Conservation (phyloP, 1,140 invertebrate species). For the Pararge aegeria region DNA sequence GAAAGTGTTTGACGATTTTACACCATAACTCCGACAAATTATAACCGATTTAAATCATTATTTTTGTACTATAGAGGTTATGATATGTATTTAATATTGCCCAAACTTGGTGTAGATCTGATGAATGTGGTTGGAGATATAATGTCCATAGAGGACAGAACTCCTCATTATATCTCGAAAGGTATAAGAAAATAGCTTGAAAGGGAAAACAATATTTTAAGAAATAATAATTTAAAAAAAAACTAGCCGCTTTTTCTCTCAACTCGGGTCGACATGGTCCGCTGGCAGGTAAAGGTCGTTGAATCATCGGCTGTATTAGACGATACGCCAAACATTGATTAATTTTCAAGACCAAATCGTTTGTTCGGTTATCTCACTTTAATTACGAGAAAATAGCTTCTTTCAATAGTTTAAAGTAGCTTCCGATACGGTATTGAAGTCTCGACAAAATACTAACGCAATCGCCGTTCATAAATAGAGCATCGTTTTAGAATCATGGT, state of each 20-base stretch:
- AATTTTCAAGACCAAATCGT: slow-evolving; percentile 3
- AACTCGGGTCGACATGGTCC: slow-evolving; percentile 15
- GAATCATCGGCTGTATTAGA: slow-evolving; percentile 32
- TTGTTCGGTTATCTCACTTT: not conserved
- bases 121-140: no score
- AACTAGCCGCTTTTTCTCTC: not conserved
- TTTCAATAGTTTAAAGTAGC: not conserved
- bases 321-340: slow-evolving; percentile 28
- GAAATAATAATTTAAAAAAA: no score
- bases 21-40: no score
- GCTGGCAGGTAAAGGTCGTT: slow-evolving; percentile 35
- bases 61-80: no score
- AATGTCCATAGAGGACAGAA: no score
- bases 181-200: no score
- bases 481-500: not conserved
- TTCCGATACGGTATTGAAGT: not conserved
- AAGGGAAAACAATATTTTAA: no score
- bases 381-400: slow-evolving; percentile 1
- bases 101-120: no score
- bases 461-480: not conserved
- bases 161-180: no score
- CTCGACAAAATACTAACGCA: not conserved
- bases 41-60: no score
- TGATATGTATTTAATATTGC: no score
- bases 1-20: no score